Conservation (phyloP, 2,113 vertebrate genomes). For the Cisticola juncidis region DNA sequence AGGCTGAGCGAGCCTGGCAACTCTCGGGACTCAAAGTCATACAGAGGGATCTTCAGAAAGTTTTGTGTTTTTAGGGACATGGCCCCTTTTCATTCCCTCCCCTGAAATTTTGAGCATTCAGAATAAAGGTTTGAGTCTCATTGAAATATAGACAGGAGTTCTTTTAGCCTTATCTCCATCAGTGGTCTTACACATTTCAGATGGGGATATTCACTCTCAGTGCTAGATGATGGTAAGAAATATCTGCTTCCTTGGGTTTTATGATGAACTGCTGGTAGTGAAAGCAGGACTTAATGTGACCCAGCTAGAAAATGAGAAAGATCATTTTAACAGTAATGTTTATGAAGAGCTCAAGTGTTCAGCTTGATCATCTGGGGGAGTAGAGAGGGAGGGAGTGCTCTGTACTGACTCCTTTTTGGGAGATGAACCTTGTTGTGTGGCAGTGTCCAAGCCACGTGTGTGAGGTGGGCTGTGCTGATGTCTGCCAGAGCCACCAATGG, state of each 20-base stretch:
- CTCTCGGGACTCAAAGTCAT: neutral
- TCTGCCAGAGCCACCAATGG: neutral
- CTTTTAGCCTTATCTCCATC: neutral
- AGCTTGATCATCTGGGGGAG: neutral
- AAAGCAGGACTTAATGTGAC: neutral
- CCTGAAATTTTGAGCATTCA: neutral
- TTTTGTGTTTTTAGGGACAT: neutral
- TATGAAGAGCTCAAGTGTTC: neutral
- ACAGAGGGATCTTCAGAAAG: neutral
- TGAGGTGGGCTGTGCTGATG: neutral
- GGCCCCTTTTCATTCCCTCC: neutral
- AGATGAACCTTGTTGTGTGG: neutral
- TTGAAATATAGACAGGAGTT: neutral
- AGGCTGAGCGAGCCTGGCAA: neutral
- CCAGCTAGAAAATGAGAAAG: neutral
- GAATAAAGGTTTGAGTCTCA: neutral
- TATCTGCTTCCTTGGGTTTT: neutral
- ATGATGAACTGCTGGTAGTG: neutral
- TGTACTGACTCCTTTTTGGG: neutral
- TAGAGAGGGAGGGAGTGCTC: neutral
- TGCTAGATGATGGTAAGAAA: neutral
- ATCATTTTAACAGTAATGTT: neutral
- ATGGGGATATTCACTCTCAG: neutral
- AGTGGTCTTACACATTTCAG: neutral
- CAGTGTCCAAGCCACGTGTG: accelerated